Base-by-base conservation (phyloP, 2,888 invertebrate genomes). In the Camptogramma bilineatum region DNA sequence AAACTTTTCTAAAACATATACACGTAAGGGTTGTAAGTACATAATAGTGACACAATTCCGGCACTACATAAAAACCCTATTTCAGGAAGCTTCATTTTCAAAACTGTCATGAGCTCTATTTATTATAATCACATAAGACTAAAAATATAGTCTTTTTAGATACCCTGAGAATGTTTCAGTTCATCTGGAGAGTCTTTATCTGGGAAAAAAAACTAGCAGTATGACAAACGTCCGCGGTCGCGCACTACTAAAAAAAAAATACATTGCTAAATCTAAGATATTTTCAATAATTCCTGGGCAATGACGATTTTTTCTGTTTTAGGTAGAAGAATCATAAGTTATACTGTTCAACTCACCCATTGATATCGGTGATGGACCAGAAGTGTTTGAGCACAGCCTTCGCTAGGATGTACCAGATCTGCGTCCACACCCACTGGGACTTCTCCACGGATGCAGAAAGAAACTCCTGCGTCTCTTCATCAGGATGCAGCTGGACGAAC, bases 331-430 rank as follows among this genome's bases (percentile, higher is more conserved):
- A 7, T 2, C 0, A 28, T 28, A 16, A 42, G 13, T 7, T n/a
- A n/a, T 16, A 4, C 10, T 39, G 44, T 17, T 44, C 17, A 28
- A 94, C 95, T 95, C 88, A 97, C 95, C 99, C 99, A 91, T 99
- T 99, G 72, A 98, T 97, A 75, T 98, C 98, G 1, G 99, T 99
- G 84, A 97, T 96, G 31, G 98, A 97, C 96, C 99, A 97, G 92
- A 99, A 98, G 90, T 96, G 95, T 70, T 96, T 95, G 18, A 99
- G 94, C 46, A 99, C 90, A n/a, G 97, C 95, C 77, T 97, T 96
- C 16, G 97, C 97, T 42, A 99, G 77, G 42, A 97, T 95, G 89
- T 99, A 97, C 96, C 97, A 98, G 68, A 98, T 94, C 88, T 99
- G 98, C 24, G 97, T 95, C 90, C 98, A 95, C 62, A 99, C 90